phyloP scores from a whole-genome alignment of 2,113 vertebrate species.

The Psittacus erithacus region DNA sequence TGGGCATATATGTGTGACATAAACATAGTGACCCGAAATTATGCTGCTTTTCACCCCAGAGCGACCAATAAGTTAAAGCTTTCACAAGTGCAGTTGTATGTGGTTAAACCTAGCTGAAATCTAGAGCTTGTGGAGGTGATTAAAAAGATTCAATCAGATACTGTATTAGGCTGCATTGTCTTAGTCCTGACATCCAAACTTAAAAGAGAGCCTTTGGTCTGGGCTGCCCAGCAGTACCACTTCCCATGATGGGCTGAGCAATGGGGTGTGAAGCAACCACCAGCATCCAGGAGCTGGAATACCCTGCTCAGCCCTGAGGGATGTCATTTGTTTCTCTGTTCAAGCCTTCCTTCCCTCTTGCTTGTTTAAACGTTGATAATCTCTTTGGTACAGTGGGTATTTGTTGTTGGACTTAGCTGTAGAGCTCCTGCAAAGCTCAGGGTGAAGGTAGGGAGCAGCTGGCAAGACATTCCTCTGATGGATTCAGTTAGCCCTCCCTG shows the following conservation, averaged over 20 bases:
- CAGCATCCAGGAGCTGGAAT: background rate
- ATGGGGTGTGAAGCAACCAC: background rate
- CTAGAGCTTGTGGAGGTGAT: background rate
- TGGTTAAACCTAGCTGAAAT: background rate
- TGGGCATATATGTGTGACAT: background rate
- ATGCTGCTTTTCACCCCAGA: background rate
- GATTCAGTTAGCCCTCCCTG: background rate
- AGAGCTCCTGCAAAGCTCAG: slow-evolving; percentile 6
- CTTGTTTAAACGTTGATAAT: slow-evolving; percentile 40
- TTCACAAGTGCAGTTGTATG: background rate
- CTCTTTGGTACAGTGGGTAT: slow-evolving; percentile 34
- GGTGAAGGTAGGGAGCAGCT: slow-evolving; percentile 44
- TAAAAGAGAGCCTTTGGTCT: background rate
- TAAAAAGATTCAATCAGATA: background rate
- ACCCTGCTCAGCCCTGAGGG: background rate
- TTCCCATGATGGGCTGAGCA: background rate
- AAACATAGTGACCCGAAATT: background rate
- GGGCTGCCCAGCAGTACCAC: background rate
- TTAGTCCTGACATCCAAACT: background rate
- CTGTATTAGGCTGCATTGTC: background rate
- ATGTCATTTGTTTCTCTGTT: background rate
- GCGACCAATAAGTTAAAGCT: background rate
- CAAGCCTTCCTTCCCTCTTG: background rate
- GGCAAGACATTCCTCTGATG: background rate
- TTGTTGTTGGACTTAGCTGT: slow-evolving; percentile 48